Conservation (phyloP, 2,888 invertebrate species). For the Dorcus parallelipipedus region DNA sequence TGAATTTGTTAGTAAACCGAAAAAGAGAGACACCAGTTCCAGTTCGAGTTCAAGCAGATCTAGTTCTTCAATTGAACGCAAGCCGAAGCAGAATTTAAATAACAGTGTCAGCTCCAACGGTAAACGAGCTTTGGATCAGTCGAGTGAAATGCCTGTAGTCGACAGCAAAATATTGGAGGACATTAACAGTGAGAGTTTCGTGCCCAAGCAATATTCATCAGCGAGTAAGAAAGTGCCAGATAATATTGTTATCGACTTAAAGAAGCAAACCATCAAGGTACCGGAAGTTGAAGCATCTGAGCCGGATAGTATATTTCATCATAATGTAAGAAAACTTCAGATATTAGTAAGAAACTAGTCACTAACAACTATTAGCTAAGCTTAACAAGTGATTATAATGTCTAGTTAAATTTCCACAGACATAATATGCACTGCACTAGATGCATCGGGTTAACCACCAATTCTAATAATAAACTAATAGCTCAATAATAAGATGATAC, state of each 20-base stretch:
- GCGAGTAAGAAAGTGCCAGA: slow-evolving; percentile 60
- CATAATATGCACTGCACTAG: too few species aligned
- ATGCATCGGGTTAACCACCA: too few species aligned
- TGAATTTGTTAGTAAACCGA: slow-evolving; percentile 39
- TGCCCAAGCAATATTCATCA: slow-evolving; percentile 55
- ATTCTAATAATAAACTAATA: too few species aligned
- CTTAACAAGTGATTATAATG: too few species aligned
- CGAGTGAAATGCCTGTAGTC: slow-evolving; percentile 53
- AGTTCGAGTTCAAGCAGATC: slow-evolving; percentile 21
- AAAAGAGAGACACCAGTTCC: slow-evolving; percentile 29
- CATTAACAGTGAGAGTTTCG: slow-evolving; percentile 68
- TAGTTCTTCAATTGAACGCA: slow-evolving; percentile 2
- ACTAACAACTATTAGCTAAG: too few species aligned
- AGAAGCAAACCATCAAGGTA: slow-evolving; percentile 66
- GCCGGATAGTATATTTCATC: slow-evolving; percentile 64
- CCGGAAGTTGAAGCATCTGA: slow-evolving; percentile 55
- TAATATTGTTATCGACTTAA: slow-evolving; percentile 71
- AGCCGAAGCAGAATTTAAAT: slow-evolving; percentile 15
- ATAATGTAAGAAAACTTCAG: slow-evolving; percentile 55
- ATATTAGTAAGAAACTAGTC: not conserved
- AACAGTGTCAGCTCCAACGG: not conserved
- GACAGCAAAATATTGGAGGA: slow-evolving; percentile 63
- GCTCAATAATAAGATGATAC: too few species aligned
- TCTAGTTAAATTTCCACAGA: too few species aligned
- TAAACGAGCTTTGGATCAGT: not conserved